Conservation (phyloP, 2,888 invertebrate genomes). For the Archips crataeganus region DNA sequence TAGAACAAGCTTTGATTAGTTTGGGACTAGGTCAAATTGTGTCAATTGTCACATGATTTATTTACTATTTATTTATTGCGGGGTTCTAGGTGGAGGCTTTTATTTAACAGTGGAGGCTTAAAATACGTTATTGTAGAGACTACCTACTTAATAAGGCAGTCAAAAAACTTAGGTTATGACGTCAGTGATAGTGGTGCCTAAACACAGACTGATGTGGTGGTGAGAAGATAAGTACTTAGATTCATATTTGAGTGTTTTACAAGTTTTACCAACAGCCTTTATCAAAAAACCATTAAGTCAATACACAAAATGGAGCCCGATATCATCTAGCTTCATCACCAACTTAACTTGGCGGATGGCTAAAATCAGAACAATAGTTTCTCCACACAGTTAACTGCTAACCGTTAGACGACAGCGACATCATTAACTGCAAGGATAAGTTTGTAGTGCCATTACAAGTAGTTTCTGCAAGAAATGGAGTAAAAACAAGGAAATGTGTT, state of each 20-base stretch:
- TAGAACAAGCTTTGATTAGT: too few relatives aligned
- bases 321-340: neutral
- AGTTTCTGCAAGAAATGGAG: constrained; percentile 17
- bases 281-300: constrained; percentile 1
- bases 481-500: constrained; percentile 52
- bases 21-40: too few relatives aligned
- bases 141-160: too few relatives aligned
- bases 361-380: neutral
- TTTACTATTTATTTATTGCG: too few relatives aligned
- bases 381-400: neutral
- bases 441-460: constrained; percentile 3
- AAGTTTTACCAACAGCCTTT: neutral
- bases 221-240: neutral
- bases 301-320: constrained; percentile 4
- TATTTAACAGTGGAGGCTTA: too few relatives aligned
- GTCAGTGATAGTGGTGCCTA: too few relatives aligned
- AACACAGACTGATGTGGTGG: too few relatives aligned
- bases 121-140: too few relatives aligned
- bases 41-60: too few relatives aligned
- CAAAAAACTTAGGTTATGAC: too few relatives aligned
- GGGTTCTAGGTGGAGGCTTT: too few relatives aligned
- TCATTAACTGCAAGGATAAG: constrained; percentile 7
- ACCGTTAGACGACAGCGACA: neutral
- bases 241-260: neutral
- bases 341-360: neutral